Evolutionary conservation across 1,140 invertebrate species (phyloP), one percentile per base, ranked within the genome.

Genomic region (Cydia amplana): DNA sequence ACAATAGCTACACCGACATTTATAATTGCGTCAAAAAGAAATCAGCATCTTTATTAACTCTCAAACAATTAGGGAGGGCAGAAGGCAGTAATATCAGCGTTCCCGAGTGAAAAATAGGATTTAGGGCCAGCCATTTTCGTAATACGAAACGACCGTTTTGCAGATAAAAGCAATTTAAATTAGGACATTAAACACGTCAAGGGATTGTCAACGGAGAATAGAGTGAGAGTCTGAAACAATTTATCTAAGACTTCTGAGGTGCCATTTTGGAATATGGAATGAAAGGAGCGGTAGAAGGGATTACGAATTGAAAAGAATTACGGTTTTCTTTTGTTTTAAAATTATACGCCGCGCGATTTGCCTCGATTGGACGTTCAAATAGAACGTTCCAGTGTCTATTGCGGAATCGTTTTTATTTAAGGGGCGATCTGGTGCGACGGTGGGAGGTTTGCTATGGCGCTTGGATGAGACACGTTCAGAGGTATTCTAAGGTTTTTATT

Each of bases 101-200:
- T 81, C 74, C 65, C 67, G 73, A 81, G 80, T 83, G 85, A 86
- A 84, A 83, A 86, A 85, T 80, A 82, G 70, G 79, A 79, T 81
- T 79, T 74, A 46, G 79, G 51, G 65, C 64, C 75, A 76, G 79
- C 78, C 77, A 74, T 82, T 81, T 78, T 74, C 55, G 72, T 75
- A 77, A 73, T 73, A 76, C 85, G 82, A 80, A 83, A 84, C 78
- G 78, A 84, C 75, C 81, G 82, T 80, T 81, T 82, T 86, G 73
- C 80, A 46, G 85, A 89, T 87, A 87, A 87, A 81, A 84, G 77
- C 83, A 88, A 88, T 90, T 89, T 87, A 87, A 89, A 91, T 90
- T 85, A 85, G 83, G 81, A 83, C 86, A 86, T 91, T 89, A 90
- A 90, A 87, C 85, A 90, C 79, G 88, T 87, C 86, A 86, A 83